Evolutionary conservation across 2,888 invertebrate species (phyloP).

Genomic region (Lepetodrilus schrolli): DNA sequence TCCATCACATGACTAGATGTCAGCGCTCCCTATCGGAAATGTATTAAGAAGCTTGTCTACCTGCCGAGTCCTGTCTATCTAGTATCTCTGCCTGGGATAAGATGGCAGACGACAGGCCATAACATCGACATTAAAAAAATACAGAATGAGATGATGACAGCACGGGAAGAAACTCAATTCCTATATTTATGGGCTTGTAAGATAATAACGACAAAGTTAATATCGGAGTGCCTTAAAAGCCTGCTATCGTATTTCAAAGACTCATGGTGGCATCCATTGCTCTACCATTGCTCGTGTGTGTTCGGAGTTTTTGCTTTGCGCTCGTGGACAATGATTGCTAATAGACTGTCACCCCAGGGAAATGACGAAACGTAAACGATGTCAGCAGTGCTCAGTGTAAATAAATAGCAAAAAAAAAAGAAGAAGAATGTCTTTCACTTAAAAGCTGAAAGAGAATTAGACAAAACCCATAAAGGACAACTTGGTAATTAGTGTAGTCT

Average conservation of each 20-base stretch:
- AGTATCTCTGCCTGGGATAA: neutral
- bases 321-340: neutral
- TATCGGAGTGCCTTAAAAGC: conserved; percentile 17
- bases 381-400: neutral
- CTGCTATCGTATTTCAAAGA: conserved; percentile 14
- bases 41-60: neutral
- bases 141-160: neutral
- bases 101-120: neutral
- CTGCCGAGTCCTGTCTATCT: neutral
- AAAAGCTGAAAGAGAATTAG: no score
- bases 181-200: conserved; percentile 14
- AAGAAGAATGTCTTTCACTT: neutral
- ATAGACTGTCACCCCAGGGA: neutral
- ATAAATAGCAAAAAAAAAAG: no score
- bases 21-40: neutral
- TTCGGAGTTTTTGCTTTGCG: neutral
- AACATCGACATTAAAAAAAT: conserved; percentile 2
- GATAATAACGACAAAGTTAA: conserved; percentile 20
- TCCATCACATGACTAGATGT: neutral
- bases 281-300: neutral
- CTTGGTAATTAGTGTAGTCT: neutral
- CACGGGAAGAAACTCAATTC: neutral
- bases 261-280: no score
- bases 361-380: neutral
- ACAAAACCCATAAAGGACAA: neutral